Evolutionary conservation across 2,888 invertebrate genomes (phyloP).

Genomic region (Zeuzera pyrina): DNA sequence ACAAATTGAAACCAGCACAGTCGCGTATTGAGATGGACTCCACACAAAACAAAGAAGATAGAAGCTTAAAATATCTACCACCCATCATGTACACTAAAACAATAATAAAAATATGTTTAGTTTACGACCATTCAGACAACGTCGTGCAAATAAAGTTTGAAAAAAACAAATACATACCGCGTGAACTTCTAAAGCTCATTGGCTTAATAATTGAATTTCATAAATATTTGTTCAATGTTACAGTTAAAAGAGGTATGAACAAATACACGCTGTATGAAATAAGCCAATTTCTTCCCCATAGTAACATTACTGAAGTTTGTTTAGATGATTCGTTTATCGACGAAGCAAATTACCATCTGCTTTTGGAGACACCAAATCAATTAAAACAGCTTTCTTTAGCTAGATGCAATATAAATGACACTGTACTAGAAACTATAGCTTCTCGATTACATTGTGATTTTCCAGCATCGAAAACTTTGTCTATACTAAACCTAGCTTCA

Average conservation of each 20-base stretch:
- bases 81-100: no score
- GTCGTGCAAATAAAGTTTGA: slow-evolving; percentile 31
- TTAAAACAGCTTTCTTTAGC: slow-evolving; percentile 35
- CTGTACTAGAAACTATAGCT: slow-evolving; percentile 26
- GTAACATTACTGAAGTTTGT: slow-evolving; percentile 36
- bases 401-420: slow-evolving; percentile 36
- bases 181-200: slow-evolving; percentile 29
- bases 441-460: slow-evolving; percentile 20
- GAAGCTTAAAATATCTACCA: no score
- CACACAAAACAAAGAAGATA: no score
- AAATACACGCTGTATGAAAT: slow-evolving; percentile 30
- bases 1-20: no score
- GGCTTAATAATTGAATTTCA: slow-evolving; percentile 30
- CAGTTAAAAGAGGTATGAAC: slow-evolving; percentile 29
- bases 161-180: slow-evolving; percentile 28
- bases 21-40: no score
- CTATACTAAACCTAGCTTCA: slow-evolving; percentile 34
- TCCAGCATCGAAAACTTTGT: slow-evolving; percentile 30
- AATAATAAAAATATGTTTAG: slow-evolving; percentile 19
- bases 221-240: slow-evolving; percentile 20
- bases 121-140: slow-evolving; percentile 25
- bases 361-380: slow-evolving; percentile 22
- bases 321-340: slow-evolving; percentile 29
- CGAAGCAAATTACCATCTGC: slow-evolving; percentile 30
- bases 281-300: slow-evolving; percentile 23